phyloP scores from a whole-genome alignment of 2,888 invertebrate species.

The Odontothrips loti region DNA sequence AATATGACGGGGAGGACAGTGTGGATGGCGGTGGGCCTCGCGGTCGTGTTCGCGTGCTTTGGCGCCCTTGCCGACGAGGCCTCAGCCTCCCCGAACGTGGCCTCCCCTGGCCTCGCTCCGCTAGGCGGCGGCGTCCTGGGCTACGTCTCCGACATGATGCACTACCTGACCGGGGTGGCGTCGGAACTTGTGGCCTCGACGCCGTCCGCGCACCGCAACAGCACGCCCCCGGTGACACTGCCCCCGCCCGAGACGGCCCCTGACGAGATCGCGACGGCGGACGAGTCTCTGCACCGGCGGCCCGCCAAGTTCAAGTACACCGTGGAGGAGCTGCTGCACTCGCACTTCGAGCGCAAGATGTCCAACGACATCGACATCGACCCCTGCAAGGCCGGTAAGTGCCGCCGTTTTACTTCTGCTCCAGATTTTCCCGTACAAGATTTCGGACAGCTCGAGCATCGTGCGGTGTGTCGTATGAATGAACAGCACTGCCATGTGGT shows the following conservation, averaged over 20 bases:
- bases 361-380: conserved; percentile 75
- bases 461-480: no score
- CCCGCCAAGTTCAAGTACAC: conserved; percentile 50
- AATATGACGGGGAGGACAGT: neutral
- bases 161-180: conserved; percentile 12
- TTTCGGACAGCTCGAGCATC: no score
- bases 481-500: conserved; percentile 1
- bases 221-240: neutral
- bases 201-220: neutral
- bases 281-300: neutral
- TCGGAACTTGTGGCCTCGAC: neutral
- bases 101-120: neutral
- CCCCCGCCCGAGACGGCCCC: neutral
- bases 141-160: neutral
- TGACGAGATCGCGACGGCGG: neutral
- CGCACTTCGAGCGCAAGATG: conserved; percentile 61
- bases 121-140: neutral
- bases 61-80: neutral
- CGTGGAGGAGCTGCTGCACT: conserved; percentile 62
- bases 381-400: conserved; percentile 82
- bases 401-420: conserved; percentile 30
- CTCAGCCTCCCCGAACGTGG: neutral
- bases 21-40: neutral
- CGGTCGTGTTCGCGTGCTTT: neutral
- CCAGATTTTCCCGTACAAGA: no score